phyloP scores from a whole-genome alignment of 2,113 vertebrate species.

The Nannobrachium achirus region DNA sequence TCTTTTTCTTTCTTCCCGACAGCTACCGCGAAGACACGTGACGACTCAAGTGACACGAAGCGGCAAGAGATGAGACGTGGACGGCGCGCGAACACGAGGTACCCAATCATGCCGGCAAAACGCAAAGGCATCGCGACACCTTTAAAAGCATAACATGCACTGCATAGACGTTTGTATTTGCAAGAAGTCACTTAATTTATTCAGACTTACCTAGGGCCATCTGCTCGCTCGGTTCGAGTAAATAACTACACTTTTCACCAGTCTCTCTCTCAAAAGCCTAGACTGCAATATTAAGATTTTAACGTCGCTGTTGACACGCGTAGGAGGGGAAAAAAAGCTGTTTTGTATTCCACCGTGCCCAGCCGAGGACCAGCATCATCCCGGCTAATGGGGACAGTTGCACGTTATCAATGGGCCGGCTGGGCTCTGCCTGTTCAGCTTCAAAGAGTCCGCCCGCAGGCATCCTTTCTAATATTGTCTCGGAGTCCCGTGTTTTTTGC shows the following conservation, averaged over 20 bases:
- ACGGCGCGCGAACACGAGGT: constrained; percentile 57
- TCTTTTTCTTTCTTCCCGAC: not conserved
- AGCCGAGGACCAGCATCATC: constrained; percentile 61
- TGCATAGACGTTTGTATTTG: constrained; percentile 41
- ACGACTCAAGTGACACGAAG: constrained; percentile 1
- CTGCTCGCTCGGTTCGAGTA: constrained; percentile 61
- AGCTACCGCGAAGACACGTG: constrained; percentile 12
- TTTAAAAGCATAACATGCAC: constrained; percentile 53
- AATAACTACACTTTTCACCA: constrained; percentile 47
- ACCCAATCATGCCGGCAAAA: constrained; percentile 35
- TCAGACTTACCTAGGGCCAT: constrained; percentile 31
- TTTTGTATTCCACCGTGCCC: constrained; percentile 66
- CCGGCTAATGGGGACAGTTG: constrained; percentile 60
- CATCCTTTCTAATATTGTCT: constrained; percentile 80
- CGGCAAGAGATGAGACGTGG: constrained; percentile 44
- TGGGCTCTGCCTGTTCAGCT: constrained; percentile 72
- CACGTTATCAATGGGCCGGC: constrained; percentile 67
- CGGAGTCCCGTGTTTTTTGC: constrained; percentile 75
- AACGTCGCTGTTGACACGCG: constrained; percentile 61
- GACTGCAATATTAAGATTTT: constrained; percentile 65
- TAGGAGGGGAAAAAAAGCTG: constrained; percentile 54
- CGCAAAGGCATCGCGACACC: constrained; percentile 37
- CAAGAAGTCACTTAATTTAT: constrained; percentile 54
- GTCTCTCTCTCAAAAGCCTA: constrained; percentile 24
- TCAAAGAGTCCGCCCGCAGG: constrained; percentile 76